These are phyloP conservation scores for Creontiades dilutus DNA, from an alignment of 2,888 invertebrate genomes.

Conservation along the genomic window DNA sequence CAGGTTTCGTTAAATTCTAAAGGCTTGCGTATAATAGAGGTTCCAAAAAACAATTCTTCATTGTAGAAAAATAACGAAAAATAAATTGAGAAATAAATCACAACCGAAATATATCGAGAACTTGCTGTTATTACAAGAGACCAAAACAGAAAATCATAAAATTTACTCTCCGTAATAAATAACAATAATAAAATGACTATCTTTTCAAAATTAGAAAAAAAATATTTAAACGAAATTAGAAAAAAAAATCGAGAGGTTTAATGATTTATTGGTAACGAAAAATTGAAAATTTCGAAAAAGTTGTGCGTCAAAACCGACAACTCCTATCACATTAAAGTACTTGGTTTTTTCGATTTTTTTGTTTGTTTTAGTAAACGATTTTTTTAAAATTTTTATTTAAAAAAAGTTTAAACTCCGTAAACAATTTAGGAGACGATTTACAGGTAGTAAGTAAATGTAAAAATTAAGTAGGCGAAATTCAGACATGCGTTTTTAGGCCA, in stretches of 20 bases:
- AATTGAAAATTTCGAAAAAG: constrained; percentile 49
- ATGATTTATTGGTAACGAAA: constrained; percentile 38
- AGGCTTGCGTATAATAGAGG: constrained; percentile 25
- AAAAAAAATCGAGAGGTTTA: constrained; percentile 10
- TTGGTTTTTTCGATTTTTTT: constrained; percentile 48
- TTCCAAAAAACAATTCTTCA: constrained; percentile 7
- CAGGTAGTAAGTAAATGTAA: constrained; percentile 59
- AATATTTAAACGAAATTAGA: constrained; percentile 5
- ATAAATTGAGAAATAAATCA: constrained; percentile 16
- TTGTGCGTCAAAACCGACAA: constrained; percentile 61
- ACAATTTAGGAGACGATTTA: constrained; percentile 27
- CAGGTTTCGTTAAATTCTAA: not conserved
- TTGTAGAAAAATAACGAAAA: not conserved
- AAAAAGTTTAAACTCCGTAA: constrained; percentile 44
- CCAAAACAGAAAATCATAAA: constrained; percentile 52
- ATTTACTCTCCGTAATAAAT: constrained; percentile 43
- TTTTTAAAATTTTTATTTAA: constrained; percentile 38
- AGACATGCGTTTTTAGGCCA: constrained; percentile 54
- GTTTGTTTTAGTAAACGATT: not conserved
- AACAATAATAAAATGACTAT: constrained; percentile 67
- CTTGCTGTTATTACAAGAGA: constrained; percentile 15
- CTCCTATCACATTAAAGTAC: constrained; percentile 57
- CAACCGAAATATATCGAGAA: constrained; percentile 47
- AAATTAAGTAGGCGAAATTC: constrained; percentile 59
- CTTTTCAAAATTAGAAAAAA: constrained; percentile 15